Conservation (phyloP, 2,113 vertebrate genomes). For the Diadophis punctatus region DNA sequence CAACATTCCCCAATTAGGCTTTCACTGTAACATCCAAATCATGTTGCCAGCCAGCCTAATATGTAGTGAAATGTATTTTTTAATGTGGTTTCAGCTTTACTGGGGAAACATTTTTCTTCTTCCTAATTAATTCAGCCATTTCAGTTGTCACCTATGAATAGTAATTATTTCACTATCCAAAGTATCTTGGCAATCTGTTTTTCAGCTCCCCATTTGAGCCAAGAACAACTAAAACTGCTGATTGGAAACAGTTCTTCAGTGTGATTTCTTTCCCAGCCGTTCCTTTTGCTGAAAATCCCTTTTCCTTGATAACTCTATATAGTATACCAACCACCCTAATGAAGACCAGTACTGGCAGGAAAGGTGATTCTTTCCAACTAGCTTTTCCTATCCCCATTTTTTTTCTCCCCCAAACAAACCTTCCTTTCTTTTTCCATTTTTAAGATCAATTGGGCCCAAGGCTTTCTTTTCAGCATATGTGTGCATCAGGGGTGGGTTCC, state of each 20-base stretch:
- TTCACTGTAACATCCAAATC: neutral
- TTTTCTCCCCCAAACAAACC: neutral
- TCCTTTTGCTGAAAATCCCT: neutral
- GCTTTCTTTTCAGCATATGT: no score
- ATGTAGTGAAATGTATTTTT: neutral
- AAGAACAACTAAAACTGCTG: neutral
- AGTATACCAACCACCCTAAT: neutral
- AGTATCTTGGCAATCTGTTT: neutral
- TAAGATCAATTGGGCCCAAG: neutral
- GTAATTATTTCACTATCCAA: neutral
- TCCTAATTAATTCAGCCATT: neutral
- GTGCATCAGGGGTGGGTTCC: no score
- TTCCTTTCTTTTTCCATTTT: neutral
- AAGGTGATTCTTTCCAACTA: neutral
- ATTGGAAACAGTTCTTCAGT: neutral
- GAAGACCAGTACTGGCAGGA: neutral
- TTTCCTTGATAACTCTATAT: neutral
- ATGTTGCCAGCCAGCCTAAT: neutral
- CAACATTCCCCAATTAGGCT: neutral
- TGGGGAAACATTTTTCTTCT: neutral
- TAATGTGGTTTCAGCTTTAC: neutral
- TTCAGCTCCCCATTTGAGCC: neutral
- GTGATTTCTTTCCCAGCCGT: neutral
- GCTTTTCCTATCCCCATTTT: neutral
- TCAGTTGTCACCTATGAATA: neutral